Evolutionary conservation across 2,888 invertebrate genomes (phyloP), one percentile per base, ranked within the genome.

Genomic region (Uloborus plumipes): DNA sequence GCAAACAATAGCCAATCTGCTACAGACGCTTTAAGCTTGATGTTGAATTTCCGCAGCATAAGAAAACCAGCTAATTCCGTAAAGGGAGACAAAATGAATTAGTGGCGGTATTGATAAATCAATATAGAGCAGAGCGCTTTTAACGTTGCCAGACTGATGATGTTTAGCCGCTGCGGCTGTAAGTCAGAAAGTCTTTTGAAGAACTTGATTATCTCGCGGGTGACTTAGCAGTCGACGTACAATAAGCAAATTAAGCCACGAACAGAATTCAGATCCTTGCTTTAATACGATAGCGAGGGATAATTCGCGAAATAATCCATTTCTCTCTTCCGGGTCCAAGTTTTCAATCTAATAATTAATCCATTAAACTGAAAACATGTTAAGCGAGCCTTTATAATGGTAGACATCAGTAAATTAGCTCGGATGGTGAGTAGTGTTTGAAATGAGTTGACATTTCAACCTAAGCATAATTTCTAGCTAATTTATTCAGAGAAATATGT

Each of bases 51-150:
- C 61, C 53, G 53, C 22, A 53, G 13, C 66, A 64, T 71, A 65
- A 77, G 77, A 71, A 55, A 70, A 50, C 26, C 55, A 15, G 65
- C 64, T 64, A 69, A 62, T 64, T 69, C 61, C 69, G 64, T 62
- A 55, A 70, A 71, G 70, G 58, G 69, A 65, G 77, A 55, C 71
- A 71, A 77, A 77, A 70, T 77, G 70, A 77, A 70, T 77, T 71
- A 77, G 77, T 58, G 55, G 55, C 55, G 64, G 55, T 55, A 77
- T 70, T 65, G 77, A 71, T 77, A 77, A 70, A 77, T 77, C 77
- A 70, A 77, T 77, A 55, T 18, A 39, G 39, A 47, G 31, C 49
- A 64, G 55, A 26, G 15, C 16, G 51, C 61, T 62, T 47, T 76
- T 47, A 47, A 53, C n/a, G 22, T 69, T 76, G n/a, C 53, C 31